Conservation (phyloP, 2,113 vertebrate genomes). For the Motacilla alba region DNA sequence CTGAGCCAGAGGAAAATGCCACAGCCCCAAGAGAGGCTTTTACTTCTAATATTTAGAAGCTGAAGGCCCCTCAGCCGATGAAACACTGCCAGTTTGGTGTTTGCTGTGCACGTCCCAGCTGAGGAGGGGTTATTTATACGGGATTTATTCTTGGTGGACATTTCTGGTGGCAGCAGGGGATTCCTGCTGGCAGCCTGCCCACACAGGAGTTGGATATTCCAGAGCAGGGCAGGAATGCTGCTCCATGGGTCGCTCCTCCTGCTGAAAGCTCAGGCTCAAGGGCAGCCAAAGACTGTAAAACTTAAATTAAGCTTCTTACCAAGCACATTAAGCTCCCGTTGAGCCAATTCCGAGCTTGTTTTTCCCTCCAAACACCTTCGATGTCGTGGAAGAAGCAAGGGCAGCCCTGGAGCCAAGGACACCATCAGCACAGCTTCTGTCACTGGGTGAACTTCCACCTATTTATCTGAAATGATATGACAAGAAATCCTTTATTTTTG, state of each 20-base stretch:
- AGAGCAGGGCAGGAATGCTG: not conserved
- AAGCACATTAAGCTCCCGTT: not conserved
- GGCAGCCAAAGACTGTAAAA: not conserved
- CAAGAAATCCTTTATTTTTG: conserved; percentile 1
- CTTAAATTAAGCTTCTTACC: not conserved
- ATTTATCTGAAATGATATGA: not conserved
- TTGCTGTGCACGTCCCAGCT: not conserved
- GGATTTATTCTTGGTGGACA: accelerated
- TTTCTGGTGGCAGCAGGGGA: not conserved
- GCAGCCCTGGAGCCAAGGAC: not conserved
- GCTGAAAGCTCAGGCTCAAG: not conserved
- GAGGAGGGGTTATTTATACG: not conserved
- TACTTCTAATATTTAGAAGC: conserved; percentile 20
- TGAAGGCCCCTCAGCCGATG: accelerated
- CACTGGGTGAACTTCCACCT: not conserved
- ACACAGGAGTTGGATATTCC: accelerated
- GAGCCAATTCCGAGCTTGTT: not conserved
- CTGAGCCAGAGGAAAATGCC: not conserved
- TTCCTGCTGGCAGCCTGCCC: not conserved
- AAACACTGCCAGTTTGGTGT: not conserved
- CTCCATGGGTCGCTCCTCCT: accelerated
- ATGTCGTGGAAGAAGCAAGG: not conserved
- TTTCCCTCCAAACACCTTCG: not conserved
- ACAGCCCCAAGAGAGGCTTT: not conserved
- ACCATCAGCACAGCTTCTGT: not conserved